Evolutionary conservation across 92 coral and sea anemone species (phyloP).

Genomic region (Plumapathes pennacea): DNA sequence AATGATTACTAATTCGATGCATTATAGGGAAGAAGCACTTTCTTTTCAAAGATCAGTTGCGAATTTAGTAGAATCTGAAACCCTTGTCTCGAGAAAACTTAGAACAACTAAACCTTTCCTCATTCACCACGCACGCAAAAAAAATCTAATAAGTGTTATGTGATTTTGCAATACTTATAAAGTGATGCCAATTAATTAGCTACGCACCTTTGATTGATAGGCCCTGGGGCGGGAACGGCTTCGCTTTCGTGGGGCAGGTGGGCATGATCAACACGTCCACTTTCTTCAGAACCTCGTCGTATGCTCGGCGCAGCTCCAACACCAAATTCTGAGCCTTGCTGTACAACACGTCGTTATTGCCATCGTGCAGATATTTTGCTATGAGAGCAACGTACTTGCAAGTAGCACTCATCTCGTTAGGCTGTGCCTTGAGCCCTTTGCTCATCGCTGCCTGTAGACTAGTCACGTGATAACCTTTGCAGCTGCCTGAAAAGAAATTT

Average conservation of each 20-base stretch:
- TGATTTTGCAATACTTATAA: too few relatives aligned
- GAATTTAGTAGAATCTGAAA: too few relatives aligned
- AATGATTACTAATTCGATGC: too few relatives aligned
- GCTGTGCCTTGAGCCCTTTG: slow-evolving; percentile 16
- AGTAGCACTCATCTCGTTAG: slow-evolving; percentile 17
- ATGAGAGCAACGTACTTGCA: slow-evolving; percentile 8
- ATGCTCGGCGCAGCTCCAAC: slow-evolving; percentile 19
- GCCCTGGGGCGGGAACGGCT: slow-evolving; percentile 33
- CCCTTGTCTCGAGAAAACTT: too few relatives aligned
- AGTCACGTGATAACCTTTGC: slow-evolving; percentile 36
- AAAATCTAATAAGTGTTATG: too few relatives aligned
- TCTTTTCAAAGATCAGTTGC: too few relatives aligned
- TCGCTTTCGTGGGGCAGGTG: slow-evolving; percentile 55
- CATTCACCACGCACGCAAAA: too few relatives aligned
- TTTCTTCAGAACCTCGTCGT: slow-evolving; percentile 19
- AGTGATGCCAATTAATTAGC: too few relatives aligned
- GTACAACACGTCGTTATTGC: slow-evolving; percentile 10
- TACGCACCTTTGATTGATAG: slow-evolving; percentile 56
- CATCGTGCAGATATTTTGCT: slow-evolving; percentile 2
- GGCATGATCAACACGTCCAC: slow-evolving; percentile 37
- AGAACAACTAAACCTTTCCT: too few relatives aligned
- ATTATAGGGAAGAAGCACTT: too few relatives aligned
- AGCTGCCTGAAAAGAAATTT: slow-evolving; percentile 9
- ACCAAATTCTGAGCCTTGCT: slow-evolving; percentile 33
- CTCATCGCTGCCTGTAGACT: slow-evolving; percentile 29